Conservation (phyloP, 2,888 invertebrate species). For the Rhamnusium bicolor region DNA sequence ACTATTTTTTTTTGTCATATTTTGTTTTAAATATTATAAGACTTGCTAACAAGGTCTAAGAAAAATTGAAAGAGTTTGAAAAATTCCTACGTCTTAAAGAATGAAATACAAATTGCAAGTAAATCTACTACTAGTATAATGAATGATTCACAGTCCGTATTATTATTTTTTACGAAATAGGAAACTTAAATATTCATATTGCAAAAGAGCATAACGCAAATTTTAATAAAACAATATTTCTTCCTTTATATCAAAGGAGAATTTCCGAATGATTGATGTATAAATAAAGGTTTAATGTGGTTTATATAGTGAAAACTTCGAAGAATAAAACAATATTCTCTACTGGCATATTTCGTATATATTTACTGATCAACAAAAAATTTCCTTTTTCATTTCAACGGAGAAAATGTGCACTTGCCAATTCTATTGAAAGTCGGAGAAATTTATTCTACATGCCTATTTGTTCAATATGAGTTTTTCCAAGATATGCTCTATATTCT, state of each 20-base stretch:
- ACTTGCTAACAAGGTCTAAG: too few relatives aligned
- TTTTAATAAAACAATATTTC: neutral
- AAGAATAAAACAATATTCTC: slow-evolving; percentile 3
- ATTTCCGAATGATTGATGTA: neutral
- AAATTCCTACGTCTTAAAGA: too few relatives aligned
- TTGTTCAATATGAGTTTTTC: slow-evolving; percentile 17
- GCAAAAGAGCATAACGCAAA: neutral
- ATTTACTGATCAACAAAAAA: slow-evolving; percentile 8
- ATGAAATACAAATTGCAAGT: too few relatives aligned
- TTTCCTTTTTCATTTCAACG: slow-evolving; percentile 8
- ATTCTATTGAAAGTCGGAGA: slow-evolving; percentile 1
- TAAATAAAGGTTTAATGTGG: slow-evolving; percentile 3
- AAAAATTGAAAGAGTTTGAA: too few relatives aligned
- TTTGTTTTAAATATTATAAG: too few relatives aligned
- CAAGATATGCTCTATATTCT: neutral
- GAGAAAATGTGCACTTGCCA: slow-evolving; percentile 18
- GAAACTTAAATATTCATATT: neutral
- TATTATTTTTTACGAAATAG: too few relatives aligned
- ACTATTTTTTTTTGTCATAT: too few relatives aligned
- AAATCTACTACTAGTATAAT: too few relatives aligned
- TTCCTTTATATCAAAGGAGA: neutral
- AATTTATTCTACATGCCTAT: slow-evolving; percentile 16
- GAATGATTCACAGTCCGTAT: too few relatives aligned
- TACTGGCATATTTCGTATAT: slow-evolving; percentile 1
- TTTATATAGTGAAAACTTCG: slow-evolving; percentile 1